Evolutionary conservation across 2,888 invertebrate genomes (phyloP).

Genomic region (Nomada ferruginata): DNA sequence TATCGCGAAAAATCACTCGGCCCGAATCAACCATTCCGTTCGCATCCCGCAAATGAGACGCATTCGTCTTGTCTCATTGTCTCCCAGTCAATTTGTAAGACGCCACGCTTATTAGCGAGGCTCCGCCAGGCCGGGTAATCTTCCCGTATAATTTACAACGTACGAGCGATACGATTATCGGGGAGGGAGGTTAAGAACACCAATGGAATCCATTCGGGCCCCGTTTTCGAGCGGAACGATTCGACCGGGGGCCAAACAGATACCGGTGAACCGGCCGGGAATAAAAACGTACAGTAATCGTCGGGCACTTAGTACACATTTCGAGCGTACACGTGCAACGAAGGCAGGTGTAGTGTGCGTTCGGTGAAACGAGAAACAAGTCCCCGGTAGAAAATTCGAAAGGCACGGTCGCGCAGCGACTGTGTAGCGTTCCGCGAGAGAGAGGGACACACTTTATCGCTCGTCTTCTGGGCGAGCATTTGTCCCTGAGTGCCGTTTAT

Average conservation of each 20-base stretch:
- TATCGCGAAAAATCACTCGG: not conserved
- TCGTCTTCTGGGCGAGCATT: slow-evolving; percentile 76
- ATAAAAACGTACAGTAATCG: slow-evolving; percentile 71
- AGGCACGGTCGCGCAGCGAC: slow-evolving; percentile 22
- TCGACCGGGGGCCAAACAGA: slow-evolving; percentile 38
- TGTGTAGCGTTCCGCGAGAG: not conserved
- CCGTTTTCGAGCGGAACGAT: slow-evolving; percentile 47
- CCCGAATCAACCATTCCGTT: no score
- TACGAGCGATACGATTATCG: slow-evolving; percentile 65
- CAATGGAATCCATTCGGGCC: slow-evolving; percentile 43
- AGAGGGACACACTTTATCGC: slow-evolving; percentile 75
- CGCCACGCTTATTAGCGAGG: slow-evolving; percentile 36
- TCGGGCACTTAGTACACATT: slow-evolving; percentile 70
- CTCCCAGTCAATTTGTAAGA: slow-evolving; percentile 61
- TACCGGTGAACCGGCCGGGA: slow-evolving; percentile 47
- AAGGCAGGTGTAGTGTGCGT: slow-evolving; percentile 67
- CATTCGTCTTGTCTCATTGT: not conserved
- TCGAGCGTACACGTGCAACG: slow-evolving; percentile 47
- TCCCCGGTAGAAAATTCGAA: slow-evolving; percentile 50
- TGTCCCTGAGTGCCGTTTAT: slow-evolving; percentile 79
- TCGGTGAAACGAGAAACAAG: not conserved
- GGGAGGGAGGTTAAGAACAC: slow-evolving; percentile 29
- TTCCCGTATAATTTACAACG: slow-evolving; percentile 47
- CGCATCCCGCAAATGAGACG: no score
- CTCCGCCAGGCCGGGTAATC: slow-evolving; percentile 26